These are phyloP conservation scores for Acrocyrtus sp. DNA, from an alignment of 2,888 invertebrate genomes.

Conservation along the genomic window DNA sequence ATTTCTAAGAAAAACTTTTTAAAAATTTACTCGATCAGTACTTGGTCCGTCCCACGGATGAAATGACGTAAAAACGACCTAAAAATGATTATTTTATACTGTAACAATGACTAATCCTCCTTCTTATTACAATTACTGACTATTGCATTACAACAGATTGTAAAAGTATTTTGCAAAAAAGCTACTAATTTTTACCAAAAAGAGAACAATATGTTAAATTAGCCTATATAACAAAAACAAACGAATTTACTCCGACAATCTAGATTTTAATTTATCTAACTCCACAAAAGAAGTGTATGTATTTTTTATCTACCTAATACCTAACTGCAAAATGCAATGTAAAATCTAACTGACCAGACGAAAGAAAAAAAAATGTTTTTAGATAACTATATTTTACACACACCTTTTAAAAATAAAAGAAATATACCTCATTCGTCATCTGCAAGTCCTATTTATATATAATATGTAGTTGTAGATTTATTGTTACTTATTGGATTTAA, in stretches of 20 bases:
- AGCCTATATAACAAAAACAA: too few relatives aligned
- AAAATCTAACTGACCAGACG: too few relatives aligned
- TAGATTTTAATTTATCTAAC: too few relatives aligned
- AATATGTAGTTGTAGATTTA: neutral
- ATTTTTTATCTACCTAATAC: neutral
- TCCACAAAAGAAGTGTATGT: neutral
- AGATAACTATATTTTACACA: neutral
- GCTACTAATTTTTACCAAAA: constrained; percentile 28
- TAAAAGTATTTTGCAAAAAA: constrained; percentile 16
- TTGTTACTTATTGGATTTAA: neutral
- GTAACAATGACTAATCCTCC: neutral
- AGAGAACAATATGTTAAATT: too few relatives aligned
- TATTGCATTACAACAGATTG: constrained; percentile 6
- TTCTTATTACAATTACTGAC: neutral
- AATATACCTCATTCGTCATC: neutral
- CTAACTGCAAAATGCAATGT: neutral
- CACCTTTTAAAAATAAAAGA: neutral
- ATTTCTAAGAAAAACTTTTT: neutral
- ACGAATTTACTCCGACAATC: constrained; percentile 51
- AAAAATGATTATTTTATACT: constrained; percentile 9
- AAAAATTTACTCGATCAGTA: constrained; percentile 5
- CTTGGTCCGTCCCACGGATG: constrained; percentile 40
- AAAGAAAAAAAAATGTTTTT: too few relatives aligned
- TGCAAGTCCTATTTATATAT: neutral
- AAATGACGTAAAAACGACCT: constrained; percentile 33